Evolutionary conservation across 2,113 vertebrate species (phyloP), one percentile per base, ranked within the genome.

Genomic region (Lates calcarifer): DNA sequence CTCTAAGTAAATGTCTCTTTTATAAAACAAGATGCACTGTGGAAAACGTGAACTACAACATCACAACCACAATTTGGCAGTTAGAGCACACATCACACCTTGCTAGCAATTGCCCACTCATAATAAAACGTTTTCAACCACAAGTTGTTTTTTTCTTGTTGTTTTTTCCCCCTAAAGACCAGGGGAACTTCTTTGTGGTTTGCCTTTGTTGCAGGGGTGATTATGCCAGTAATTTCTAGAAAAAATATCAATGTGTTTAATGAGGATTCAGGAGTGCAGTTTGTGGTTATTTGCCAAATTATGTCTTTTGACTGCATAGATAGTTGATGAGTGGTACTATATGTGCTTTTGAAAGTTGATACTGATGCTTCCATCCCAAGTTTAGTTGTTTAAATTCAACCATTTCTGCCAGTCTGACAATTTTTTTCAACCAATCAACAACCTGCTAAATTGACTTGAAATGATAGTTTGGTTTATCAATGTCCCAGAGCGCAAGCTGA

Each of bases 1-100:
- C 56, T 43, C 22, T 5, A 1, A 53, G 4, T 37, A 35, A 75
- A 70, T 75, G 65, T 79, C 61, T 68, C 53, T 47, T 41, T 39
- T 51, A n/a, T 77, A 31, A 62, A 24, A 62, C 22, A 49, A 26
- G 29, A 69, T 55, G 29, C 9, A 12, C 28, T 55, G 45, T 8
- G 0, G 2, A 20, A 62, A 75, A 72, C 9, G 3, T 66, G 47
- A 26, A 35, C n/a, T n/a, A 24, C 26, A 18, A 26, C n/a, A n/a
- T 61, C 0, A 37, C 7, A 56, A 17, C 60, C 39, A 67, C 37
- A 62, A 10, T 6, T 7, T 57, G 20, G 17, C n/a, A 58, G 20
- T 47, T 43, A 29, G 5, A 17, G 29, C 5, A 31, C 15, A 28
- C 3, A 49, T 35, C 13, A n/a, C 0, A 0, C 24, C 35, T 8